Evolutionary conservation across 2,888 invertebrate genomes (phyloP).

Genomic region (Eugnorisma glareosa): DNA sequence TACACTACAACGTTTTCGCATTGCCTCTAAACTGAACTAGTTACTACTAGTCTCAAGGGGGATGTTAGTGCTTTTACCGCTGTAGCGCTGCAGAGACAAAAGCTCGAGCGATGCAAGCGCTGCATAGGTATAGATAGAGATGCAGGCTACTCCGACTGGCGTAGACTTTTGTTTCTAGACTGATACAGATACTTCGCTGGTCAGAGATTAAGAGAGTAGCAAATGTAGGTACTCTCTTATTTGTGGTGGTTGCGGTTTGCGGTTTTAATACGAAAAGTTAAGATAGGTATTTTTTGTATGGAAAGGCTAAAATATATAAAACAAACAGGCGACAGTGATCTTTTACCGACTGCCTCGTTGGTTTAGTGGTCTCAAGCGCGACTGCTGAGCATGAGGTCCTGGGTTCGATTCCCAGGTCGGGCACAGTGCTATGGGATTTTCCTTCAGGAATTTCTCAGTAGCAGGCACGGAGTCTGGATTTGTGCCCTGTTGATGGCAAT

Average conservation of each 20-base stretch:
- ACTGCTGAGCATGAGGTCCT: no score
- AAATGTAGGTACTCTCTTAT: not conserved
- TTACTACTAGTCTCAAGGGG: conserved; percentile 43
- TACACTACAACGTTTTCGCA: conserved; percentile 3
- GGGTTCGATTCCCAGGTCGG: no score
- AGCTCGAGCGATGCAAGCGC: conserved; percentile 47
- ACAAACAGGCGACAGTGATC: not conserved
- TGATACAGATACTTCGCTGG: conserved; percentile 6
- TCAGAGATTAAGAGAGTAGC: not conserved
- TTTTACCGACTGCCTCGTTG: no score
- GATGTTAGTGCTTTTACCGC: conserved; percentile 55
- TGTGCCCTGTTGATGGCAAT: no score
- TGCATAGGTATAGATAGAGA: conserved; percentile 29
- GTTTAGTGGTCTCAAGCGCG: no score
- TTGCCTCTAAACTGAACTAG: conserved; percentile 51
- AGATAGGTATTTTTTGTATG: not conserved
- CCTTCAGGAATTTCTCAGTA: no score
- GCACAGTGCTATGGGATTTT: no score
- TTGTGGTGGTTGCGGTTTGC: not conserved
- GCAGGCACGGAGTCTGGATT: no score
- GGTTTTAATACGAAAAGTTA: conserved; percentile 1
- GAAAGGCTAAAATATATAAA: not conserved
- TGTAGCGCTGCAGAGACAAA: conserved; percentile 47
- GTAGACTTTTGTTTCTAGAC: conserved; percentile 34
- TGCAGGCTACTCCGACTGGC: not conserved